Evolutionary conservation across 2,797 vertebrate species (phyloP).

Genomic region (Astyanax mexicanus): DNA sequence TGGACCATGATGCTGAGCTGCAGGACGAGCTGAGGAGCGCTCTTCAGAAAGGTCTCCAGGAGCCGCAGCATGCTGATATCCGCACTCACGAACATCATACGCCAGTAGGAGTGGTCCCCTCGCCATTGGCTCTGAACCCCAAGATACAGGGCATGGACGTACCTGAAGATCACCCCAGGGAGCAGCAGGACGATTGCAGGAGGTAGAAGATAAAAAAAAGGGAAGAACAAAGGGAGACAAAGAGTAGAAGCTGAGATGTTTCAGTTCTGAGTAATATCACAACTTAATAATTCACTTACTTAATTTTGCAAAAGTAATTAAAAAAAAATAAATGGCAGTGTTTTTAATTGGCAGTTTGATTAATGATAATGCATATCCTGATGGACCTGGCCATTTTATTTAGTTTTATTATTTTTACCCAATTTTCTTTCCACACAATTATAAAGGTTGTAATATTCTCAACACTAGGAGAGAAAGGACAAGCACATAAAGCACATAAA

Average conservation of each 20-base stretch:
- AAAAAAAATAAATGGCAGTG: no score
- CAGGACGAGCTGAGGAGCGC: slow-evolving; percentile 95
- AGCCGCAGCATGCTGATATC: slow-evolving; percentile 97
- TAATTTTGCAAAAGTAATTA: no score
- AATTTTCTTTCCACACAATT: no score
- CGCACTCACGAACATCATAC: slow-evolving; percentile 94
- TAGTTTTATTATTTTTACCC: no score
- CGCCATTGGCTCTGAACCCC: slow-evolving; percentile 96
- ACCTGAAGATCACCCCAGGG: slow-evolving; percentile 74
- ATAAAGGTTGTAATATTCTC: no score
- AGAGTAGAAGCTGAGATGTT: neutral
- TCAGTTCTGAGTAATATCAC: no score
- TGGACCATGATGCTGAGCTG: slow-evolving; percentile 97
- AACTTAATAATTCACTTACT: no score
- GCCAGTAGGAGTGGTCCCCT: slow-evolving; percentile 91
- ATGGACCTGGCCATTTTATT: no score
- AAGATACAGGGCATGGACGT: slow-evolving; percentile 91
- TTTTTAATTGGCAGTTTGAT: no score
- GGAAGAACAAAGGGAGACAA: neutral
- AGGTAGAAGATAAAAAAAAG: neutral
- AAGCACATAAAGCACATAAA: no score
- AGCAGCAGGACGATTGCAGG: neutral
- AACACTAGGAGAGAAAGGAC: no score
- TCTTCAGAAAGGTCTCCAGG: slow-evolving; percentile 97
- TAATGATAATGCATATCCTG: no score